Evolutionary conservation across 2,888 invertebrate species (phyloP).

Genomic region (Diaphora mendica): DNA sequence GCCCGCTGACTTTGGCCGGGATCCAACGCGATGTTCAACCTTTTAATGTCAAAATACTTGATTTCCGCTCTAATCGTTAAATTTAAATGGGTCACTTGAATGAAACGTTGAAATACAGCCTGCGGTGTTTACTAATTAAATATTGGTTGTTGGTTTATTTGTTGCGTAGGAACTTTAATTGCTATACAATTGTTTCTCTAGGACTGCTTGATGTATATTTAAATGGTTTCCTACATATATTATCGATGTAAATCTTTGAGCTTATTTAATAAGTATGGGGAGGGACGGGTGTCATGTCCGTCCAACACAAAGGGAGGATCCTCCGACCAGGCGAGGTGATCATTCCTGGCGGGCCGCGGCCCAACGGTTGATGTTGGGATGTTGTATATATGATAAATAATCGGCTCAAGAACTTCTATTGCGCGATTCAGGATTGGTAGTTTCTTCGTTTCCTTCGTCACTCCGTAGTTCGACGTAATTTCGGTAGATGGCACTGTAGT

Average conservation of each 20-base stretch:
- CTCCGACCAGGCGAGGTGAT: too few relatives aligned
- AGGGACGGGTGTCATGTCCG: too few relatives aligned
- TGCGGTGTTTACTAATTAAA: constrained; percentile 39
- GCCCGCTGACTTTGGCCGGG: constrained; percentile 35
- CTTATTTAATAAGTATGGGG: background rate
- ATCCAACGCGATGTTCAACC: constrained; percentile 40
- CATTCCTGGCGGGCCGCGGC: too few relatives aligned
- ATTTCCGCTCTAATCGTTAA: constrained; percentile 41
- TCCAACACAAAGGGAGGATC: too few relatives aligned
- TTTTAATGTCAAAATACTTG: constrained; percentile 47
- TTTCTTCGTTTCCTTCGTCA: too few relatives aligned
- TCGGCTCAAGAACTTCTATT: too few relatives aligned
- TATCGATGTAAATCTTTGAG: background rate
- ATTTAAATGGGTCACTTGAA: constrained; percentile 37
- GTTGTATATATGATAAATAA: too few relatives aligned
- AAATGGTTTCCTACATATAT: background rate
- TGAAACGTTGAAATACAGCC: constrained; percentile 29
- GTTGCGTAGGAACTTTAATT: background rate
- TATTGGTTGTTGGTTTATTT: constrained; percentile 32
- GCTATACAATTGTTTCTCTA: background rate
- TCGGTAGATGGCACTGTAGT: too few relatives aligned
- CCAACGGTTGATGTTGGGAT: too few relatives aligned
- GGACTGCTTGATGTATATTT: background rate
- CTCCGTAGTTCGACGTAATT: too few relatives aligned
- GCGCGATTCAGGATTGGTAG: too few relatives aligned